A percentile compares a stretch with the other conserved stretches of the same genome.
These are phyloP conservation scores for Jacana jacana DNA, from an alignment of 2,113 vertebrate species.

Conservation along the genomic window DNA sequence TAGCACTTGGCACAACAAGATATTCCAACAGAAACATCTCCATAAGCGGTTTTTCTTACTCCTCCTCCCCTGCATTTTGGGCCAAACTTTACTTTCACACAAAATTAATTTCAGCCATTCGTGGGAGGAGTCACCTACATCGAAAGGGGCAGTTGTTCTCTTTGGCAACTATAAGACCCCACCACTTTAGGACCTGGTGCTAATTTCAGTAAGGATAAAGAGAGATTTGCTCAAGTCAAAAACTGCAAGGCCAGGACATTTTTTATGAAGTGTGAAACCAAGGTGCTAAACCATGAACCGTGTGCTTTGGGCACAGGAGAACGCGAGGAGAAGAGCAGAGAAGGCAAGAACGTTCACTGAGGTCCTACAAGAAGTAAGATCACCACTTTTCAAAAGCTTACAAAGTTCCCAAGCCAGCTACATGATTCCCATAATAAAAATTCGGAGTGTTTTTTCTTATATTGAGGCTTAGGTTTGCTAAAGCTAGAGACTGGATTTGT, in stretches of 20 bases:
- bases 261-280: constrained; percentile 33
- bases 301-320: not conserved
- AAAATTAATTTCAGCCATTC: not conserved
- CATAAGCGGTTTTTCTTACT: not conserved
- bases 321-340: not conserved
- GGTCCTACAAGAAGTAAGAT: not conserved
- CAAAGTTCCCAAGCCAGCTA: not conserved
- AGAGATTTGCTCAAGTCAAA: not conserved
- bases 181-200: not conserved
- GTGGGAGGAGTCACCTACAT: not conserved
- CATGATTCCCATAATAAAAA: not conserved
- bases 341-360: not conserved
- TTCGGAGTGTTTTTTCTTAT: not conserved
- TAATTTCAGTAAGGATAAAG: not conserved
- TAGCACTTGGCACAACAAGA: not conserved
- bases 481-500: not conserved
- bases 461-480: not conserved
- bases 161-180: not conserved
- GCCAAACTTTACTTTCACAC: not conserved
- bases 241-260: not conserved
- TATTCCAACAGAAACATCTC: not conserved
- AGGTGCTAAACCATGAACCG: constrained; percentile 8
- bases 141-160: not conserved
- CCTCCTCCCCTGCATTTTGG: not conserved
- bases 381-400: not conserved